Evolutionary conservation across 1,140 invertebrate genomes (phyloP).

Genomic region (Drosophila albomicans): DNA sequence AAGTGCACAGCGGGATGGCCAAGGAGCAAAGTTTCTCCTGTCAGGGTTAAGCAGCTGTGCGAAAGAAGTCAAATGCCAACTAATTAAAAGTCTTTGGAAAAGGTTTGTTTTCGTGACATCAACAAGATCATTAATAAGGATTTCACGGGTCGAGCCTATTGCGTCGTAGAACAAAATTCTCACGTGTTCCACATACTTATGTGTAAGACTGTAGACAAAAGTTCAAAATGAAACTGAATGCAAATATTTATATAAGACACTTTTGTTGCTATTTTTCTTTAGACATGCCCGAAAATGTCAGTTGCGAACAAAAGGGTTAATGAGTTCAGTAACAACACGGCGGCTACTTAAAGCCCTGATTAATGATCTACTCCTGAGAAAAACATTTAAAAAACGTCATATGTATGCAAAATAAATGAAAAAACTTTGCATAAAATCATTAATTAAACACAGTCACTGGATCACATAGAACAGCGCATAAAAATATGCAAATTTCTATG

Average conservation of each 20-base stretch:
- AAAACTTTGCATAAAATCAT: conserved; percentile 78
- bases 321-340: conserved; percentile 65
- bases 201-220: conserved; percentile 33
- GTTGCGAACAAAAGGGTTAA: conserved; percentile 81
- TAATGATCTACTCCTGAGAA: conserved; percentile 65
- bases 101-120: conserved; percentile 31
- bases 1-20: conserved; percentile 48
- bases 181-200: conserved; percentile 41
- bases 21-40: background rate
- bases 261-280: conserved; percentile 58
- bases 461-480: conserved; percentile 38
- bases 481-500: conserved; percentile 70
- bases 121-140: conserved; percentile 78
- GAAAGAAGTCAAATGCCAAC: conserved; percentile 48
- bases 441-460: conserved; percentile 67
- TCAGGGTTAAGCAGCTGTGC: conserved; percentile 46
- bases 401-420: conserved; percentile 64
- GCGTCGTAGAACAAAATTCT: conserved; percentile 36
- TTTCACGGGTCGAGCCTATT: conserved; percentile 52
- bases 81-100: conserved; percentile 72
- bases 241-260: conserved; percentile 83
- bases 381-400: conserved; percentile 37
- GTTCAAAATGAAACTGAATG: conserved; percentile 57
- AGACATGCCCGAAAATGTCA: conserved; percentile 43
- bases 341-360: conserved; percentile 74